Conservation (phyloP, 2,113 vertebrate genomes). For the Prionailurus viverrinus region DNA sequence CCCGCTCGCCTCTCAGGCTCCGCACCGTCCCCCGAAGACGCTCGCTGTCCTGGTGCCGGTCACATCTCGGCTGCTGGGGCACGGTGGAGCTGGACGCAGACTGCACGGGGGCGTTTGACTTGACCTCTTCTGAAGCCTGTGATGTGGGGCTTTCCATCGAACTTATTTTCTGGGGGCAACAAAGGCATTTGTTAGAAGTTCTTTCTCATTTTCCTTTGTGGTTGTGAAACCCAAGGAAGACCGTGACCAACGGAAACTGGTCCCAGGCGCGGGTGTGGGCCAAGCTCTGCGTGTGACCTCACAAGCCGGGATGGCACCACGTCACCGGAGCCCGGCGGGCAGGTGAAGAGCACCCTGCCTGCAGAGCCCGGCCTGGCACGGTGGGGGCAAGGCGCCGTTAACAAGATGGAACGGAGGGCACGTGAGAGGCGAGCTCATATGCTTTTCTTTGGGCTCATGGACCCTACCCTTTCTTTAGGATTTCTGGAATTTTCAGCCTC, state of each 20-base stretch:
- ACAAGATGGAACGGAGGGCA: not conserved
- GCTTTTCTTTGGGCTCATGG: not conserved
- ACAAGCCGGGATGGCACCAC: not conserved
- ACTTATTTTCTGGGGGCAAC: conserved; percentile 82
- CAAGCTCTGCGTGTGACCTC: not conserved
- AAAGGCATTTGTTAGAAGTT: accelerated
- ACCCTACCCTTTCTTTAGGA: not conserved
- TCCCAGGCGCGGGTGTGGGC: not conserved
- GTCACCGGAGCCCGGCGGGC: not conserved
- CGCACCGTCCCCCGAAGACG: conserved; percentile 82
- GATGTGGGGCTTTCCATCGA: conserved; percentile 69
- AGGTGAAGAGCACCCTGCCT: accelerated
- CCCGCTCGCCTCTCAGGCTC: conserved; percentile 88
- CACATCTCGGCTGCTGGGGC: conserved; percentile 34
- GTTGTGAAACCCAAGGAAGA: not conserved
- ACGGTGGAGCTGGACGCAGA: not conserved
- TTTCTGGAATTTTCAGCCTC: not conserved
- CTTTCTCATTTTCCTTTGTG: not conserved
- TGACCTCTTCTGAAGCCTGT: not conserved
- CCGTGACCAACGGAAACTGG: not conserved
- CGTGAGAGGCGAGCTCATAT: not conserved
- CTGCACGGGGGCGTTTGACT: not conserved
- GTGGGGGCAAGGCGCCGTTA: not conserved
- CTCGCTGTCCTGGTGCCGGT: conserved; percentile 79
- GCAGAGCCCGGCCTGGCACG: not conserved